Conservation (phyloP, 2,113 vertebrate species). For the Agelaius phoeniceus region DNA sequence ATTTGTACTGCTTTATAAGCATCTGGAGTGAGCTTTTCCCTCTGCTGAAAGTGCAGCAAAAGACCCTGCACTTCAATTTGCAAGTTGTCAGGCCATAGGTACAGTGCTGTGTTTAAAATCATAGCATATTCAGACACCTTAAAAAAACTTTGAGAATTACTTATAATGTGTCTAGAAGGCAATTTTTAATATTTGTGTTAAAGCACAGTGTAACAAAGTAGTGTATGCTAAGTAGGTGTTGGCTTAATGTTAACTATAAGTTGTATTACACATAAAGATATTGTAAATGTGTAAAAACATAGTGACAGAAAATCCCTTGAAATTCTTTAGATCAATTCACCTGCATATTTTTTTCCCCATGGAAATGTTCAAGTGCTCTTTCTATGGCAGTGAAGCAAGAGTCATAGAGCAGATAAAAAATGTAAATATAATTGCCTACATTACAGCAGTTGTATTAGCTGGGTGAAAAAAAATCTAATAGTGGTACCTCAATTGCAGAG, state of each 20-base stretch:
- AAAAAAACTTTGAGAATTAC: not conserved
- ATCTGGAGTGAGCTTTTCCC: not conserved
- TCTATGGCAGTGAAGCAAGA: not conserved
- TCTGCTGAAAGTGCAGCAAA: not conserved
- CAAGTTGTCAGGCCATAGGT: not conserved
- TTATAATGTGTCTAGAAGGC: not conserved
- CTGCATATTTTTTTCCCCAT: accelerated
- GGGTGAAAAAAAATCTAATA: not conserved
- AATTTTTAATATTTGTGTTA: not conserved
- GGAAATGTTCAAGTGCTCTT: not conserved
- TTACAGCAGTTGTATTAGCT: not conserved
- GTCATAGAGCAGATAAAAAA: not conserved
- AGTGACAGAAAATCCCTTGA: not conserved
- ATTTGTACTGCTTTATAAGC: not conserved
- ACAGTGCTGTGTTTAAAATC: not conserved
- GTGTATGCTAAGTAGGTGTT: not conserved
- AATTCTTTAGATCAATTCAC: not conserved
- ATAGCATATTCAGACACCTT: not conserved
- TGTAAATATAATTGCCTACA: not conserved
- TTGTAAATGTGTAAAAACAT: not conserved
- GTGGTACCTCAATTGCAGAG: not conserved
- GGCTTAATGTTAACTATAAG: not conserved
- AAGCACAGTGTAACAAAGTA: not conserved
- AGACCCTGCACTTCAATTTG: not conserved
- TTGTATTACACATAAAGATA: not conserved